Percentiles rank a stretch among this genome's conserved stretches.
phyloP scores from a whole-genome alignment of 2,888 invertebrate species.

The Drosophila algonquin region DNA sequence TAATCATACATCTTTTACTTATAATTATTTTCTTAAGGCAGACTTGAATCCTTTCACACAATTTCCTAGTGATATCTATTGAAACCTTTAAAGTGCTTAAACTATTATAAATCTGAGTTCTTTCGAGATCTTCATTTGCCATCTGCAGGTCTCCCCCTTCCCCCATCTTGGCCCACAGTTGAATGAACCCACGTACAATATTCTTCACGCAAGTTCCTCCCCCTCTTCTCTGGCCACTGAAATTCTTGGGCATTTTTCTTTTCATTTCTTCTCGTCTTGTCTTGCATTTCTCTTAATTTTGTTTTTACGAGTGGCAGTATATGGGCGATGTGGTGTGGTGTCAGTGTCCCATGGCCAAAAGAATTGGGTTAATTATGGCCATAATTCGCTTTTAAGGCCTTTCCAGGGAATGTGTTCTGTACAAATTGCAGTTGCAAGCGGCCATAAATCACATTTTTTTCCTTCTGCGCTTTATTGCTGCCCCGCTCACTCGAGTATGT shows the following conservation, averaged over 20 bases:
- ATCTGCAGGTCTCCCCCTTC: neutral
- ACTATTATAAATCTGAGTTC: neutral
- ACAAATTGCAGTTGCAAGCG: constrained; percentile 48
- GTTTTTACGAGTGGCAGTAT: constrained; percentile 49
- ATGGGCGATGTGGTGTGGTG: constrained; percentile 5
- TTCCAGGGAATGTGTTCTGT: constrained; percentile 41
- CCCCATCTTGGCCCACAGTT: constrained; percentile 10
- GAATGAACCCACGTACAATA: constrained; percentile 30
- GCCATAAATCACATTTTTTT: constrained; percentile 36
- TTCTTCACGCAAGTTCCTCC: constrained; percentile 7
- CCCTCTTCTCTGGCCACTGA: constrained; percentile 26
- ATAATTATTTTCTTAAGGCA: neutral
- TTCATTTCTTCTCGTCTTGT: constrained; percentile 28
- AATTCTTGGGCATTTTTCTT: constrained; percentile 57
- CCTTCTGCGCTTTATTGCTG: constrained; percentile 4
- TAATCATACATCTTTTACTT: neutral
- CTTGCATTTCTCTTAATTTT: constrained; percentile 46
- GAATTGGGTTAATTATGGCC: constrained; percentile 74
- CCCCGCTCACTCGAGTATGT: constrained; percentile 4
- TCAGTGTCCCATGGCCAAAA: constrained; percentile 49
- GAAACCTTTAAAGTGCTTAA: neutral
- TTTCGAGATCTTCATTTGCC: neutral
- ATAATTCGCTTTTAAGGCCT: constrained; percentile 70
- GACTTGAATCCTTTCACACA: neutral
- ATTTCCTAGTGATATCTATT: neutral